Evolutionary conservation across 1,140 invertebrate species (phyloP).

Genomic region (Drosophila pseudoananassae): DNA sequence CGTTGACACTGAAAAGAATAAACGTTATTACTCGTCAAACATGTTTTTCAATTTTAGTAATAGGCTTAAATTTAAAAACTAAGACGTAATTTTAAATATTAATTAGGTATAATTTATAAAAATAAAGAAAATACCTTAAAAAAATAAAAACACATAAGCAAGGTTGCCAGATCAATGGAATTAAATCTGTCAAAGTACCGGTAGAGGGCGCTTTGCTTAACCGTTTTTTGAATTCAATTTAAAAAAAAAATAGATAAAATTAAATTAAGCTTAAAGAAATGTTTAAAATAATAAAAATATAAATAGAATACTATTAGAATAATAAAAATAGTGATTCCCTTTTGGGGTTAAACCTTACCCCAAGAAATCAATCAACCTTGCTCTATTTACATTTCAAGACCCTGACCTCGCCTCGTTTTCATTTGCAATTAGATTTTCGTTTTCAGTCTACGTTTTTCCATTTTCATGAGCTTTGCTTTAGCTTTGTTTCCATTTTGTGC

Average conservation of each 20-base stretch:
- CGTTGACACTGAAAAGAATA: too few species aligned
- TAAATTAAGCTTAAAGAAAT: background rate
- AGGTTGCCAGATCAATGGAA: background rate
- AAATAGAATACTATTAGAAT: background rate
- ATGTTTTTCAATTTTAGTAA: too few species aligned
- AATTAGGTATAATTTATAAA: too few species aligned
- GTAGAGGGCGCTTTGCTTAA: background rate
- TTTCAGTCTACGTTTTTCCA: conserved; percentile 9
- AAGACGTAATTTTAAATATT: too few species aligned
- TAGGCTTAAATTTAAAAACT: too few species aligned
- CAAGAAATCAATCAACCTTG: conserved; percentile 17
- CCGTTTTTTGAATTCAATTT: background rate
- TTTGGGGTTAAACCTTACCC: background rate
- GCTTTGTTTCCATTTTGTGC: conserved; percentile 13
- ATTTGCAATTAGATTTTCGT: conserved; percentile 38
- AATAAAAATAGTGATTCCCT: too few species aligned
- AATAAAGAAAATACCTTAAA: too few species aligned
- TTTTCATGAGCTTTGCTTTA: conserved; percentile 12
- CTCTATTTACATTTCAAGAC: conserved; percentile 6
- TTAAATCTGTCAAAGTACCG: background rate
- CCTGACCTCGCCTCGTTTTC: conserved; percentile 26
- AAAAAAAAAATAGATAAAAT: background rate
- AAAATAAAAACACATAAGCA: too few species aligned
- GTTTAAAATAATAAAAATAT: background rate
- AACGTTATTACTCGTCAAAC: too few species aligned